phyloP scores from a whole-genome alignment of 2,888 invertebrate genomes.

The Metellina segmentata region DNA sequence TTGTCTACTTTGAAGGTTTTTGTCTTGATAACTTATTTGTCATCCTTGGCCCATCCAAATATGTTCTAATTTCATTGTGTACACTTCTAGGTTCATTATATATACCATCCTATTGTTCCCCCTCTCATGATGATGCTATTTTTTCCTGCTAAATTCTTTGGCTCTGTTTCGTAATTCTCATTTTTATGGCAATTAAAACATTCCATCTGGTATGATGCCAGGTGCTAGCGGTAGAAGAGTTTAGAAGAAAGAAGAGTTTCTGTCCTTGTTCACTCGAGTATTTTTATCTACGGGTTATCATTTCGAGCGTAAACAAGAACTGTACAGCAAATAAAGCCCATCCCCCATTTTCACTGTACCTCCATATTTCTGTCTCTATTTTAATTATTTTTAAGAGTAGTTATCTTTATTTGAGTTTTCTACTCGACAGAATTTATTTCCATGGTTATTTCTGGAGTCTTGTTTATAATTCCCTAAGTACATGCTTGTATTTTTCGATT shows the following conservation, averaged over 20 bases:
- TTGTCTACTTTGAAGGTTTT: not conserved
- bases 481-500: too few species aligned
- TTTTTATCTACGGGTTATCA: slow-evolving; percentile 1
- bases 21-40: not conserved
- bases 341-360: not conserved
- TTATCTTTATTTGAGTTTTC: too few species aligned
- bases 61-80: slow-evolving; percentile 41
- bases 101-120: slow-evolving; percentile 59
- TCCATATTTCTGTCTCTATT: too few species aligned
- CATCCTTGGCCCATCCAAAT: slow-evolving; percentile 44
- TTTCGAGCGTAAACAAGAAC: not conserved
- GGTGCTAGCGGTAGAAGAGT: slow-evolving; percentile 46
- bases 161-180: slow-evolving; percentile 52
- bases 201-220: slow-evolving; percentile 56
- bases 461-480: too few species aligned
- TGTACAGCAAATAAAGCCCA: not conserved
- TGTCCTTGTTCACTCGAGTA: slow-evolving; percentile 40
- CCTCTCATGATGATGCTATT: slow-evolving; percentile 46
- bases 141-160: slow-evolving; percentile 61
- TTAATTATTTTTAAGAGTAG: too few species aligned
- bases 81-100: slow-evolving; percentile 19
- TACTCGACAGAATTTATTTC: too few species aligned
- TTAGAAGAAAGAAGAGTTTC: slow-evolving; percentile 14
- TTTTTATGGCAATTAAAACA: slow-evolving; percentile 60
- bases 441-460: too few species aligned